A percentile compares a stretch with the other conserved stretches of the same genome.
Evolutionary conservation across 2,888 invertebrate species (phyloP).

Genomic region (Encarsia formosa): DNA sequence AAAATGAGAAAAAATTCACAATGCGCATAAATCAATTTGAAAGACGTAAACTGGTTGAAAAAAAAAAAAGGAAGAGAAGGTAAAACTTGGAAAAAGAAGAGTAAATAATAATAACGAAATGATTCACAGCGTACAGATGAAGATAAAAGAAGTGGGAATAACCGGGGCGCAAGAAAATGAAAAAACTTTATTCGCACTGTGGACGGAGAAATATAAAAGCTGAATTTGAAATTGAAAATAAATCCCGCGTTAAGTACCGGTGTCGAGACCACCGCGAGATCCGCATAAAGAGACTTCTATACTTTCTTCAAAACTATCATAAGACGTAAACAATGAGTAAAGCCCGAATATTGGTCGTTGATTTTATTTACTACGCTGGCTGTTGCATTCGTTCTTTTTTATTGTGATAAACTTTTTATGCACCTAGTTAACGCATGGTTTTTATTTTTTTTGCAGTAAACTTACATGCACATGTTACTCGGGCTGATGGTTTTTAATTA

Average conservation of each 20-base stretch:
- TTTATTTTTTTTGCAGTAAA: no score
- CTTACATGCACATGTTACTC: no score
- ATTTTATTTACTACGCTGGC: no score
- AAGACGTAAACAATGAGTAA: constrained; percentile 28
- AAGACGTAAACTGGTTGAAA: no score
- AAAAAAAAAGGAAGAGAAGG: neutral
- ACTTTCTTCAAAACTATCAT: constrained; percentile 34
- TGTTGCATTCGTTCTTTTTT: no score
- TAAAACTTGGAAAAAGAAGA: neutral
- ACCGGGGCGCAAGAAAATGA: constrained; percentile 14
- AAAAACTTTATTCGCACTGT: constrained; percentile 10
- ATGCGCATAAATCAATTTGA: neutral
- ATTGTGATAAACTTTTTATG: no score
- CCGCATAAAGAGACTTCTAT: constrained; percentile 17
- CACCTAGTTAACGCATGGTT: no score
- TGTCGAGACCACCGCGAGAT: no score
- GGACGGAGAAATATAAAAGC: constrained; percentile 24
- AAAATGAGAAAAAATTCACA: neutral
- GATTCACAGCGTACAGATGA: no score
- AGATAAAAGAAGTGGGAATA: no score
- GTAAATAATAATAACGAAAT: neutral
- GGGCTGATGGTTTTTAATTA: no score
- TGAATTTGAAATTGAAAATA: constrained; percentile 37
- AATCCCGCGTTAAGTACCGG: constrained; percentile 26
- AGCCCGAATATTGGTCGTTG: constrained; percentile 10